These are phyloP conservation scores for Trichonephila clavata DNA, from an alignment of 1,140 invertebrate genomes.

Conservation along the genomic window DNA sequence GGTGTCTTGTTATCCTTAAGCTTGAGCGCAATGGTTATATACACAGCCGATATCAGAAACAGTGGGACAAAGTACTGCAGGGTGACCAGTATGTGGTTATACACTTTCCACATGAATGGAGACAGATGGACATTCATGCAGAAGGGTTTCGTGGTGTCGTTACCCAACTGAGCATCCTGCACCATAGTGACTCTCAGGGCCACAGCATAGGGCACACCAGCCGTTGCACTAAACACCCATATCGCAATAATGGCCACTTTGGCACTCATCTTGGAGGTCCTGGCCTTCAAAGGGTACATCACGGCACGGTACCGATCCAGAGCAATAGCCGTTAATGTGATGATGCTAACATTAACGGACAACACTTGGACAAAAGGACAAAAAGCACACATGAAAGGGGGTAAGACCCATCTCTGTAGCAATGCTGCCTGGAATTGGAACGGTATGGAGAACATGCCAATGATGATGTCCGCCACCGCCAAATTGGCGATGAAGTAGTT, in stretches of 20 bases:
- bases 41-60: conserved; percentile 89
- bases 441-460: conserved; percentile 91
- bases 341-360: conserved; percentile 91
- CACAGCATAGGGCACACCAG: conserved; percentile 79
- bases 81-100: conserved; percentile 82
- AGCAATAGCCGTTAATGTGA: conserved; percentile 92
- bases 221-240: conserved; percentile 79
- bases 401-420: conserved; percentile 92
- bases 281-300: conserved; percentile 87
- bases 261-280: conserved; percentile 78
- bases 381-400: conserved; percentile 87
- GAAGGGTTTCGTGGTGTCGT: conserved; percentile 82
- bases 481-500: conserved; percentile 97
- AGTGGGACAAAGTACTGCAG: conserved; percentile 89
- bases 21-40: conserved; percentile 88
- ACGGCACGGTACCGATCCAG: conserved; percentile 93
- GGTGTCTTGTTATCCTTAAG: conserved; percentile 89
- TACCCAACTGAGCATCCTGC: conserved; percentile 54
- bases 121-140: conserved; percentile 84
- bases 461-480: conserved; percentile 94
- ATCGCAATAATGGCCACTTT: conserved; percentile 79
- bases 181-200: conserved; percentile 78
- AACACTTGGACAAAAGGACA: conserved; percentile 90
- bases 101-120: conserved; percentile 83
- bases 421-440: conserved; percentile 89